Conservation (phyloP, 2,113 vertebrate species). For the Poeciliopsis prolifica region DNA sequence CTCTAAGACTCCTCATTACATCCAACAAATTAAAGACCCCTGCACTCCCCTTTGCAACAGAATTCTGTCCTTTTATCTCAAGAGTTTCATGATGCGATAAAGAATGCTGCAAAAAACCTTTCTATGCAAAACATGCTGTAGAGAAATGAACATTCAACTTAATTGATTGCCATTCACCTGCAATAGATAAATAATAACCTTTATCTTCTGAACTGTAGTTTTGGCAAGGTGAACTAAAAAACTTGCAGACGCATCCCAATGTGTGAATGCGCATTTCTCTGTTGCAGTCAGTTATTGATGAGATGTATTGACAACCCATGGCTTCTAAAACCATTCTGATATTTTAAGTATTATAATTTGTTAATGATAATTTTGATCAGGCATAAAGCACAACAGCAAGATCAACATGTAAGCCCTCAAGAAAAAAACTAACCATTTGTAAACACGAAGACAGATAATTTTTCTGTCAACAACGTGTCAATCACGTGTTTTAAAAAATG, state of each 20-base stretch:
- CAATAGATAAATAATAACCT: not conserved
- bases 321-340: conserved; percentile 5
- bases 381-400: conserved; percentile 12
- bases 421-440: conserved; percentile 5
- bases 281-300: not conserved
- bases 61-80: not conserved
- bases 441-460: conserved; percentile 40
- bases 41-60: not conserved
- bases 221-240: no score
- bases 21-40: not conserved
- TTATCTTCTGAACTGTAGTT: not conserved
- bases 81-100: not conserved
- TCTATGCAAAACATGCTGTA: not conserved
- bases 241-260: not conserved
- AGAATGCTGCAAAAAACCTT: not conserved
- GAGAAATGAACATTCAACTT: not conserved
- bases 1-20: not conserved
- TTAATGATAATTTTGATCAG: conserved; percentile 32
- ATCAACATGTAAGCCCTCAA: conserved; percentile 11
- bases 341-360: conserved; percentile 36
- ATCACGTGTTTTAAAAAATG: conserved; percentile 69
- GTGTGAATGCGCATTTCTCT: not conserved
- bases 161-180: not conserved
- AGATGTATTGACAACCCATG: not conserved
- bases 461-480: conserved; percentile 67